phyloP scores from a whole-genome alignment of 2,888 invertebrate species.

The Dichetophora obliterata region DNA sequence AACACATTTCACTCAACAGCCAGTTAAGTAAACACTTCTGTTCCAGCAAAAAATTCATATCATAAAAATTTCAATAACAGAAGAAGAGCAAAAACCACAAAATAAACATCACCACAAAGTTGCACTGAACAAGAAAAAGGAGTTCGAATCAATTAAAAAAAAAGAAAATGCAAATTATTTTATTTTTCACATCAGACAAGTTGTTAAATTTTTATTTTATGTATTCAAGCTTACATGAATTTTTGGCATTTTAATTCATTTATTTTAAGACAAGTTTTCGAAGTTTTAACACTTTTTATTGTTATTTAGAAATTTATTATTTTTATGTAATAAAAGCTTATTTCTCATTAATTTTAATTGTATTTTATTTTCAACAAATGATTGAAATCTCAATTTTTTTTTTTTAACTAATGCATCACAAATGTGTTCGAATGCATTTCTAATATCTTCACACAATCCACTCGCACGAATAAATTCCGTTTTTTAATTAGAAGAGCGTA shows the following conservation, averaged over 20 bases:
- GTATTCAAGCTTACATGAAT: slow-evolving; percentile 58
- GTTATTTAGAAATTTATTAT: slow-evolving; percentile 3
- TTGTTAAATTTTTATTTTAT: background rate
- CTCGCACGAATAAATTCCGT: background rate
- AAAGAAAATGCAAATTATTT: slow-evolving; percentile 8
- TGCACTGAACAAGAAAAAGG: background rate
- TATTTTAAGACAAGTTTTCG: background rate
- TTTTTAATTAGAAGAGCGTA: slow-evolving; percentile 5
- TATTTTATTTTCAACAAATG: background rate
- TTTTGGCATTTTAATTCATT: slow-evolving; percentile 56
- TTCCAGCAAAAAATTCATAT: background rate
- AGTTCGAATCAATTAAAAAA: slow-evolving; percentile 4
- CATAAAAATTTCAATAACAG: slow-evolving; percentile 14
- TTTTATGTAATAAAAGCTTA: background rate
- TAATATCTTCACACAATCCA: background rate
- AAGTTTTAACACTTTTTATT: slow-evolving; percentile 6
- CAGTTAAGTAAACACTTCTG: too few species aligned
- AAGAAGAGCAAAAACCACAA: background rate
- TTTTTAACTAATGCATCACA: slow-evolving; percentile 37
- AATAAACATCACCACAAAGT: background rate
- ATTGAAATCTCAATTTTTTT: background rate
- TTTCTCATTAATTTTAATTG: background rate
- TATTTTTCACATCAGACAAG: background rate
- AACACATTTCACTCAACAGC: too few species aligned
- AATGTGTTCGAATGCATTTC: slow-evolving; percentile 29